phyloP scores from a whole-genome alignment of 2,797 vertebrate species.

The Danio tinwini region DNA sequence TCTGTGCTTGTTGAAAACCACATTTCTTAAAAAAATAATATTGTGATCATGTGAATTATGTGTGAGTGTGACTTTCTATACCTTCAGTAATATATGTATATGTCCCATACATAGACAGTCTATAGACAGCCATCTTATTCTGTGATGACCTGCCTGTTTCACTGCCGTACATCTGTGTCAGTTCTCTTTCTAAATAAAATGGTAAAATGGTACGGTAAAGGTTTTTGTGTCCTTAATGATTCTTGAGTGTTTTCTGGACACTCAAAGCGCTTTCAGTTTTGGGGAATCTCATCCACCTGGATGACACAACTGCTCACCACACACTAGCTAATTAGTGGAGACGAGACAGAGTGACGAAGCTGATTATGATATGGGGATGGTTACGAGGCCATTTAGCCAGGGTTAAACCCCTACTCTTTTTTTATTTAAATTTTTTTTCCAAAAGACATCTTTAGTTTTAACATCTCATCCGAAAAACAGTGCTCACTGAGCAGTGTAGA shows the following conservation, averaged over 20 bases:
- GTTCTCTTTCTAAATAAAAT: constrained; percentile 81
- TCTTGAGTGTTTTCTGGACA: background rate
- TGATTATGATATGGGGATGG: no score
- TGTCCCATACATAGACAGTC: constrained; percentile 73
- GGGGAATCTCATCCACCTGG: no score
- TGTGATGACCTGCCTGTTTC: constrained; percentile 80
- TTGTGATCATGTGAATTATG: constrained; percentile 60
- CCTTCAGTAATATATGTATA: constrained; percentile 72
- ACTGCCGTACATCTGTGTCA: constrained; percentile 81
- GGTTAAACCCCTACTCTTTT: no score
- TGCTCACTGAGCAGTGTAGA: no score
- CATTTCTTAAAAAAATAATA: constrained; percentile 69
- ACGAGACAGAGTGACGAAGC: no score
- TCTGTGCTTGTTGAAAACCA: constrained; percentile 75
- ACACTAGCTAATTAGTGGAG: no score
- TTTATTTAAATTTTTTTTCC: no score
- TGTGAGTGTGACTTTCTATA: constrained; percentile 60
- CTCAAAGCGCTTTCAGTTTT: no score
- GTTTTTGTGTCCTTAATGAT: constrained; percentile 32
- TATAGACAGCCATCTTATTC: constrained; percentile 71
- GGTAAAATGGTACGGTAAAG: constrained; percentile 68
- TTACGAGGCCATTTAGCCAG: no score
- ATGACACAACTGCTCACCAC: no score
- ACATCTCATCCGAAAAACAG: no score
- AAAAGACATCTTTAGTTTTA: no score